Base-by-base conservation (phyloP, 2,888 invertebrate species). In the Mongoloraphidia duomilia region DNA sequence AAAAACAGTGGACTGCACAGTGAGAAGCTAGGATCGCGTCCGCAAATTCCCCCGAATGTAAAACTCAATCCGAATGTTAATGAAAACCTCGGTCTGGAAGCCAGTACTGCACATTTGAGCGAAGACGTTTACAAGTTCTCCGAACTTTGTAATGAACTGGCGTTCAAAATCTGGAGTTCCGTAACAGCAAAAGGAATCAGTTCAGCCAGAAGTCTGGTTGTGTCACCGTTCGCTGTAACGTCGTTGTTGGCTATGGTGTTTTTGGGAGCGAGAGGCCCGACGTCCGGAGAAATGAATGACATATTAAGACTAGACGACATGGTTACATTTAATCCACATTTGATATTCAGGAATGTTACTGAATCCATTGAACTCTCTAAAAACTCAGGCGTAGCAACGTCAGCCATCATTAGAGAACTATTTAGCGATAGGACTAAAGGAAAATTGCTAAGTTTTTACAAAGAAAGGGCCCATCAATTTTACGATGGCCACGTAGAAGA, bases 191-290 rank as follows among this genome's bases (percentile, higher is more conserved):
- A 75, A 54, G 81, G 80, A 50, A 73, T 86, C n/a, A 84, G 82
- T 57, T 75, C 79, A 11, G 80, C 81, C 6, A 72, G 89, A 59
- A 89, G 88, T 57, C 73, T 90, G 55, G 80, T 88, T 9, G 66
- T 90, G 13, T 89, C 89, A 1, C 90, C 90, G 0, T 91, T 89
- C 60, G 87, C 89, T 0, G 76, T 87, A 49, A 86, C 86, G 1
- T 89, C 90, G 1, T 77, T 88, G 68, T 65, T 91, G n/a, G 87
- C 89, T 0, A 90, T 91, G 90, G 82, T 91, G 51, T 91, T 90
- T 63, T 74, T 91, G 58, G 90, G 90, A 0, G 89, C 91, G 0
- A 75, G 85, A 55, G 90, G 90, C 2, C 78, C 85, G 3, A 91
- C 91, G 0, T 90, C 91, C 0, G 88, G 86, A 0, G 88, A 90